Base-by-base conservation (phyloP, 2,797 vertebrate species). In the Arctocebus calabarensis region DNA sequence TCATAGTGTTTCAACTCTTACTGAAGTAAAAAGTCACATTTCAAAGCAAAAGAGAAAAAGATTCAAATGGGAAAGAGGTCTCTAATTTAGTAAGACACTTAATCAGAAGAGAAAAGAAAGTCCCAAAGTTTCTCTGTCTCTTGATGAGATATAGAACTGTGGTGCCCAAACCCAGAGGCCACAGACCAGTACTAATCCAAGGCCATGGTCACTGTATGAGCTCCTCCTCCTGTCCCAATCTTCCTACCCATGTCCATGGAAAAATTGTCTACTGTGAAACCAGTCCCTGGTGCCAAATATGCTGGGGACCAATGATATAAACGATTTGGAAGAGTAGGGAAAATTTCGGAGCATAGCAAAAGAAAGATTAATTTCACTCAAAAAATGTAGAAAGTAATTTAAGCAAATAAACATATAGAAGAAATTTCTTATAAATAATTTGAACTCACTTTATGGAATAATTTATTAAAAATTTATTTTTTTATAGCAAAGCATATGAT, bases 381-480 rank as follows among this genome's bases (percentile, higher is more conserved):
- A 88, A 90, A 81, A 34, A 34, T 79, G 4, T 3, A 81, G 32
- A 90, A 84, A 92, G 5, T 57, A 32, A 84, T 86, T 73, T 81
- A 20, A 90, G 78, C 23, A 95, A 96, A 64, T 82, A 27, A 62
- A 74, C 74, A 71, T 17, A 19, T 34, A 77, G 10, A 68, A 61
- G 0, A 95, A 40, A 64, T 61, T 68, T 74, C 7, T 75, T 92
- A 43, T 27, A 79, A 89, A 87, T 64, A 91, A 94, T 93, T 91
- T 5, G 25, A 94, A 91, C 68, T 90, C 37, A 77, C 37, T 8
- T 13, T 66, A 61, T 84, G 37, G n/a, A 82, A 78, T 66, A 40
- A 40, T 68, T 84, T 59, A 12, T 82, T 22, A 29, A 73, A 91
- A 83, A 17, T 1, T 29, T 4, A 22, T 57, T 57, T 55, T 66